phyloP scores from a whole-genome alignment of 1,140 invertebrate species.

The Cydia amplana region DNA sequence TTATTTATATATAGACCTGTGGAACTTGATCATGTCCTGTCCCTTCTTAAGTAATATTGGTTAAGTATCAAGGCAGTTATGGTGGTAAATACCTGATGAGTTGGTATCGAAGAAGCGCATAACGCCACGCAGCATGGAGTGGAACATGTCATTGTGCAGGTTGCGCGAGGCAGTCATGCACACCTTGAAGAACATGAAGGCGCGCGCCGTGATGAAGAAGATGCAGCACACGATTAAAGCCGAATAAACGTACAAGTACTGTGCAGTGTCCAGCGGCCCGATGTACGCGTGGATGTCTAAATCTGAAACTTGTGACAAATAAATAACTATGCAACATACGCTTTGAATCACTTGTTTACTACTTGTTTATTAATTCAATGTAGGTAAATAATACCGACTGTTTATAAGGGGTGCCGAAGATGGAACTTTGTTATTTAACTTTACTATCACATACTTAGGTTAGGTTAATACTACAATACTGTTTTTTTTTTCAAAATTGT shows the following conservation, averaged over 20 bases:
- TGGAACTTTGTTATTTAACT: too few species aligned
- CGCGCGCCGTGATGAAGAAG: slow-evolving; percentile 81
- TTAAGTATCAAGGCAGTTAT: neutral
- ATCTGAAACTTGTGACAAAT: slow-evolving; percentile 47
- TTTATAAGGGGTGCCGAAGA: too few species aligned
- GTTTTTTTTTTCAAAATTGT: neutral
- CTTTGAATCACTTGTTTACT: neutral
- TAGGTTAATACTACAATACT: too few species aligned
- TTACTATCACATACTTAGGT: neutral
- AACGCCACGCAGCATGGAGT: slow-evolving; percentile 85
- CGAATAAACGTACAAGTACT: slow-evolving; percentile 76
- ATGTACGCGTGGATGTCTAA: slow-evolving; percentile 71
- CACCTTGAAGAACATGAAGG: slow-evolving; percentile 87
- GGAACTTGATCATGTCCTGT: neutral
- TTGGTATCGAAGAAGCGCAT: slow-evolving; percentile 94
- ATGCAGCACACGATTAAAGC: slow-evolving; percentile 72
- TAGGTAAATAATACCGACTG: too few species aligned
- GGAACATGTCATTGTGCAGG: slow-evolving; percentile 92
- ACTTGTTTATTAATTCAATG: neutral
- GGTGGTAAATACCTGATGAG: slow-evolving; percentile 82
- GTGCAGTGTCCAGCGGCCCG: slow-evolving; percentile 68
- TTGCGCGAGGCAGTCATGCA: slow-evolving; percentile 90
- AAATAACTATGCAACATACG: neutral
- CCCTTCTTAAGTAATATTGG: neutral
- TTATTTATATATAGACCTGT: neutral